phyloP scores from a whole-genome alignment of 2,797 vertebrate species.

The Sebastes elongatus region DNA sequence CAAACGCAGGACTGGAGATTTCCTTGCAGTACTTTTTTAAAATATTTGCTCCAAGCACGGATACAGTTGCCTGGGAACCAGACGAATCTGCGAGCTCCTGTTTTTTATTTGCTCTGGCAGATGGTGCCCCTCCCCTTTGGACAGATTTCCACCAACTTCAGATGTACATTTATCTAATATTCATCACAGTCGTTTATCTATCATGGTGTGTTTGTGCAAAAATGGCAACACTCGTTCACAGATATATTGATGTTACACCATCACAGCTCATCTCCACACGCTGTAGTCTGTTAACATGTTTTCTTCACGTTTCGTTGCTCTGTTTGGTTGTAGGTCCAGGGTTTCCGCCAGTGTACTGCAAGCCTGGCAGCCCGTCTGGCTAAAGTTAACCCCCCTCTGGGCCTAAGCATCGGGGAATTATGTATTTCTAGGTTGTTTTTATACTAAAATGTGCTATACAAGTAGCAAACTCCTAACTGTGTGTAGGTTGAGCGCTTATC shows the following conservation, averaged over 20 bases:
- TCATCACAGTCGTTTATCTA: rapidly evolving
- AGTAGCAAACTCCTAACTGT: too few relatives aligned
- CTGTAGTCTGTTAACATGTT: neutral
- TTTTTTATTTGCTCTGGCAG: neutral
- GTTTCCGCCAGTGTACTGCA: too few relatives aligned
- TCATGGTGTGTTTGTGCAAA: neutral
- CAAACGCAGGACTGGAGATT: neutral
- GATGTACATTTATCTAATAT: neutral
- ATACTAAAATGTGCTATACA: too few relatives aligned
- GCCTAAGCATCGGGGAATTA: too few relatives aligned
- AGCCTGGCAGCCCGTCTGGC: too few relatives aligned
- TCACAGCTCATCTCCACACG: too few relatives aligned
- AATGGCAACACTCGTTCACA: neutral
- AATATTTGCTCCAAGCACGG: neutral
- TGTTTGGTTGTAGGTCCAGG: neutral
- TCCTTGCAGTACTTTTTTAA: neutral
- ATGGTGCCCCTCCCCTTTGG: neutral
- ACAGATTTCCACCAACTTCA: neutral
- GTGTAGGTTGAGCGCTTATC: too few relatives aligned
- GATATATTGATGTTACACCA: neutral
- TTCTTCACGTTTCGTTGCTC: too few relatives aligned
- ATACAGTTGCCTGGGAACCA: neutral
- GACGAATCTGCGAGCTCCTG: neutral
- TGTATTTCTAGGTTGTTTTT: too few relatives aligned
- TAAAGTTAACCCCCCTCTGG: too few relatives aligned